phyloP scores from a whole-genome alignment of 2,888 invertebrate genomes.

The Noctua pronuba region DNA sequence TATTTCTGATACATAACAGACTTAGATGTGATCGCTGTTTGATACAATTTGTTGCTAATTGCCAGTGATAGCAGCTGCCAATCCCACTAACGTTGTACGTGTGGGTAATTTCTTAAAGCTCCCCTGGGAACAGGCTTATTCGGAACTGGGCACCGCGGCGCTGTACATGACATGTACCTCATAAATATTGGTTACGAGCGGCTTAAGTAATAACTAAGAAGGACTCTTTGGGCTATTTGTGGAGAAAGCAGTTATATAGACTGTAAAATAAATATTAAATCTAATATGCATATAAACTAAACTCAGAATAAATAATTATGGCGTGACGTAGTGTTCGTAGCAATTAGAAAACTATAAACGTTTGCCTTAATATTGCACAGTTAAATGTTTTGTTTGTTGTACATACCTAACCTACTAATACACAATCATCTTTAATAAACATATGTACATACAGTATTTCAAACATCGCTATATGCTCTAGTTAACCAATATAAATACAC shows the following conservation, averaged over 20 bases:
- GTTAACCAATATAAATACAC: slow-evolving; percentile 31
- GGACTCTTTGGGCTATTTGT: slow-evolving; percentile 24
- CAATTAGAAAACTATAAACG: slow-evolving; percentile 35
- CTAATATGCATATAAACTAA: slow-evolving; percentile 7
- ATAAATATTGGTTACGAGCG: slow-evolving; percentile 50
- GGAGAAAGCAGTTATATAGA: slow-evolving; percentile 15
- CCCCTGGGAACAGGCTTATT: slow-evolving; percentile 49
- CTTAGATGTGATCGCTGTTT: slow-evolving; percentile 34
- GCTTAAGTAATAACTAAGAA: slow-evolving; percentile 23
- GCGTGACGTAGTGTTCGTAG: slow-evolving; percentile 41
- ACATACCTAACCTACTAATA: slow-evolving; percentile 9
- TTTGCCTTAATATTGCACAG: slow-evolving; percentile 13
- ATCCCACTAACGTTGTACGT: slow-evolving; percentile 48
- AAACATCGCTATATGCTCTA: slow-evolving; percentile 1
- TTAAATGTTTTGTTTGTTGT: slow-evolving; percentile 19
- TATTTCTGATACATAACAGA: slow-evolving; percentile 25
- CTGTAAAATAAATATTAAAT: slow-evolving; percentile 8
- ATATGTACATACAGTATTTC: slow-evolving; percentile 3
- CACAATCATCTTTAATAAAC: slow-evolving; percentile 15
- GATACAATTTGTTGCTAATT: slow-evolving; percentile 54
- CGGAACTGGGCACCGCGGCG: slow-evolving; percentile 41
- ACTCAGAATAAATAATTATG: slow-evolving; percentile 21
- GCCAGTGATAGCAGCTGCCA: slow-evolving; percentile 59
- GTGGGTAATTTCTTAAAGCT: slow-evolving; percentile 54
- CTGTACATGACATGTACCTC: slow-evolving; percentile 36